Evolutionary conservation across 2,797 vertebrate species (phyloP), one percentile per base, ranked within the genome.

Genomic region (Girardinus metallicus): DNA sequence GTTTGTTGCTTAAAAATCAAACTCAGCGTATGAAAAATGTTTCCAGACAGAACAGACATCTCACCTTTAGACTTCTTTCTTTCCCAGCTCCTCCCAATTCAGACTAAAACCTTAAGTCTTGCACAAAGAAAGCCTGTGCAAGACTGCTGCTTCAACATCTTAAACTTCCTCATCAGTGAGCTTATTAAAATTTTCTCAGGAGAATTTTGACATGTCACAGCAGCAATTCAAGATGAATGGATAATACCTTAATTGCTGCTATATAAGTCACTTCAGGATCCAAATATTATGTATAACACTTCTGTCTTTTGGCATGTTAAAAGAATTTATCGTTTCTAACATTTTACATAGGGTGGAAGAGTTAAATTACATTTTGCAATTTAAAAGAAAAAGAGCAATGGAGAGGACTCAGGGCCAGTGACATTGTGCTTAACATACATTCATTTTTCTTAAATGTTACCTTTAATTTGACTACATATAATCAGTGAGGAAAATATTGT

Each of bases 191-290:
- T 34, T 47, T 74, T 66, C 60, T 55, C 7, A 1, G 43, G 21
- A 15, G 39, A 49, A 5, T n/a, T n/a, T 71, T 53, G 31, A 80
- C 79, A 46, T 77, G 64, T 62, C 29, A 29, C 4, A 13, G 46
- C 79, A 80, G 57, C 49, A 53, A 51, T 44, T 64, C n/a, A 72
- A 72, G 41, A 21, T 9, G 29, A 55, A 74, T 49, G 44, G 41
- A 31, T 23, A 36, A 70, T 16, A 2, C 62, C 64, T 70, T 87
- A 49, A 82, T 73, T 79, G 23, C 21, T 74, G 76, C 76, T 74
- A 21, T 43, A 0, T 49, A 60, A 71, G 11, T 0, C 0, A 23
- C 26, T 77, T 4, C 11, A 78, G 15, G 11, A 36, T 66, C 68
- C 13, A 1, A 21, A 10, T 55, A 0, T 62, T 41, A 6, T 41